Evolutionary conservation across 2,797 vertebrate species (phyloP).

Genomic region (Muscicapa striata): DNA sequence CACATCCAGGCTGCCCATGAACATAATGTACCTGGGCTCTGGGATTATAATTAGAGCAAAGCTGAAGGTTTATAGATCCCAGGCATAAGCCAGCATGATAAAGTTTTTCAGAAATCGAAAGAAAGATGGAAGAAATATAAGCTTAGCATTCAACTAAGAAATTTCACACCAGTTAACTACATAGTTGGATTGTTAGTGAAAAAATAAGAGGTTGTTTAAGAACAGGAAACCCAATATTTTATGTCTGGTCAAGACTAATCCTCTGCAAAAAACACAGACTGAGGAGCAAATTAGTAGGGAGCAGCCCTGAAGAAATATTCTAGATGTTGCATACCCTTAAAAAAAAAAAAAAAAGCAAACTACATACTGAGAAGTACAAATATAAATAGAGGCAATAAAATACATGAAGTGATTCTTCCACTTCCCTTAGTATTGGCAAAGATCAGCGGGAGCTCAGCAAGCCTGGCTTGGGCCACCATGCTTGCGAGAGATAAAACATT

Average conservation of each 20-base stretch:
- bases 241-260: neutral
- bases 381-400: constrained; percentile 4
- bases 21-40: constrained; percentile 40
- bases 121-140: neutral
- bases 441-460: neutral
- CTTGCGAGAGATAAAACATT: neutral
- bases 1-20: neutral
- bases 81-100: neutral
- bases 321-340: neutral
- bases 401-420: neutral
- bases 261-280: neutral
- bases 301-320: neutral
- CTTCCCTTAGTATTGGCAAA: neutral
- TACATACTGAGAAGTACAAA: neutral
- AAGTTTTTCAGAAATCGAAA: neutral
- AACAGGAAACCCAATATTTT: neutral
- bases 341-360: constrained; percentile 17
- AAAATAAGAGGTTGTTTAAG: neutral
- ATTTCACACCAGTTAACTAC: neutral
- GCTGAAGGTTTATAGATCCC: constrained; percentile 23
- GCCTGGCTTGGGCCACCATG: neutral
- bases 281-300: neutral
- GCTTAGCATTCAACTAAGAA: neutral
- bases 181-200: neutral
- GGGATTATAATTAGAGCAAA: constrained; percentile 15